Conservation (phyloP, 2,113 vertebrate species). For the Odontesthes bonariensis region DNA sequence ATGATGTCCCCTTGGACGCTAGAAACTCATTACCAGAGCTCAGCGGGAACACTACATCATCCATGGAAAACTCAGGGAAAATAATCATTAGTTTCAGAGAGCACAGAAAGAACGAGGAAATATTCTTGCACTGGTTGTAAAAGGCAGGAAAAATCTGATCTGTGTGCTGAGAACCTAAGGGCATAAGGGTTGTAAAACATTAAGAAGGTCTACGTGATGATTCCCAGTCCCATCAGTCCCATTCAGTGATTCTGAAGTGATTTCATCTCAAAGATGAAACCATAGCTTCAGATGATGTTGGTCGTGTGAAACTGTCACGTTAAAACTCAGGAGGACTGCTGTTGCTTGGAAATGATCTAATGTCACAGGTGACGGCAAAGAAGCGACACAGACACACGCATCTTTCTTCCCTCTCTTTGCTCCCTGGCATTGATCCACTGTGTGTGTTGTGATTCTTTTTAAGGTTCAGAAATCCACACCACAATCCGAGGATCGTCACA, state of each 20-base stretch:
- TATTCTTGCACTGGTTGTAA: too few relatives aligned
- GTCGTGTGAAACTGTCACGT: not conserved
- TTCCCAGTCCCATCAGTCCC: not conserved
- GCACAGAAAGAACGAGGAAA: not conserved
- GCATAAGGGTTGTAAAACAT: not conserved
- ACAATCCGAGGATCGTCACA: slow-evolving; percentile 70
- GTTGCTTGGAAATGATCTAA: slow-evolving; percentile 13
- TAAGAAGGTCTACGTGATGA: not conserved
- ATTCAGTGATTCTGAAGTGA: not conserved
- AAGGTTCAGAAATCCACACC: slow-evolving; percentile 63
- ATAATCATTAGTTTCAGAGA: slow-evolving; percentile 16
- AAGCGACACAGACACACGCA: not conserved
- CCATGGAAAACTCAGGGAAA: not conserved
- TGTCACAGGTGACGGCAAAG: slow-evolving; percentile 46
- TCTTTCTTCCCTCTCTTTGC: slow-evolving; percentile 26
- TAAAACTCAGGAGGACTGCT: slow-evolving; percentile 14
- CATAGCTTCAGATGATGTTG: not conserved
- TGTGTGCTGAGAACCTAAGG: too few relatives aligned
- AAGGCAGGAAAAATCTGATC: too few relatives aligned
- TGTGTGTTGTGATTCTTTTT: slow-evolving; percentile 25
- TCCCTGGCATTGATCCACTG: slow-evolving; percentile 23
- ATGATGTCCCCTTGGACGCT: not conserved
- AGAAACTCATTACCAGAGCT: slow-evolving; percentile 9
- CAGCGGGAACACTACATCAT: not conserved
- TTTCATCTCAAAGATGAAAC: not conserved